phyloP scores from a whole-genome alignment of 2,888 invertebrate species.

The Drosophila pseudotalamancana region DNA sequence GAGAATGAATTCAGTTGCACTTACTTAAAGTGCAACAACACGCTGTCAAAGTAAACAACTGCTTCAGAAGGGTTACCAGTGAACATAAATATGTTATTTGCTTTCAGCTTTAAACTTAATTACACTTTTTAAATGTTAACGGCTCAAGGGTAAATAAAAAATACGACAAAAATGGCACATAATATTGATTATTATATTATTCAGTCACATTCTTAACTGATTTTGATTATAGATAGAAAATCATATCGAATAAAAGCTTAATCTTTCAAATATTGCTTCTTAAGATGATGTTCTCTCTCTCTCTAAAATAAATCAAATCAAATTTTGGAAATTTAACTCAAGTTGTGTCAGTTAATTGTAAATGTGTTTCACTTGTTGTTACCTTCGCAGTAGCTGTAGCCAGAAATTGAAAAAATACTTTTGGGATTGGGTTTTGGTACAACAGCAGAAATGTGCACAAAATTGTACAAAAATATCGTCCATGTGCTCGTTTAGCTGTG shows the following conservation, averaged over 20 bases:
- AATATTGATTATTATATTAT: too few species aligned
- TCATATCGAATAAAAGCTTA: too few species aligned
- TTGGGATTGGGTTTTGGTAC: conserved; percentile 3
- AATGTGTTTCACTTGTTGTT: neutral
- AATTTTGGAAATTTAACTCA: too few species aligned
- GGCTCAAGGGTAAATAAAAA: too few species aligned
- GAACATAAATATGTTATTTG: conserved; percentile 1
- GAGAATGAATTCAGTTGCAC: conserved; percentile 27
- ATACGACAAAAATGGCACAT: neutral
- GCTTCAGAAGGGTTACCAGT: neutral
- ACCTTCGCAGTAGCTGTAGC: neutral
- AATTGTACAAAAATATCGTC: conserved; percentile 19
- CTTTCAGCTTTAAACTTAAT: conserved; percentile 7
- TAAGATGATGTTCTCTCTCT: too few species aligned
- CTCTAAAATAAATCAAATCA: too few species aligned
- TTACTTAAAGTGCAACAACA: conserved; percentile 21
- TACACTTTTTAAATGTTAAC: conserved; percentile 1
- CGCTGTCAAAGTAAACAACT: conserved; percentile 8
- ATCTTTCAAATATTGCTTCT: too few species aligned
- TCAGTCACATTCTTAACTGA: too few species aligned
- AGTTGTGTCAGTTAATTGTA: too few species aligned
- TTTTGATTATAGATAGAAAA: too few species aligned
- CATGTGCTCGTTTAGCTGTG: conserved; percentile 7
- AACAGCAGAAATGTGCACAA: conserved; percentile 14
- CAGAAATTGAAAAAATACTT: neutral